Conservation (phyloP, 2,113 vertebrate species). For the Xyliphius kryptos region DNA sequence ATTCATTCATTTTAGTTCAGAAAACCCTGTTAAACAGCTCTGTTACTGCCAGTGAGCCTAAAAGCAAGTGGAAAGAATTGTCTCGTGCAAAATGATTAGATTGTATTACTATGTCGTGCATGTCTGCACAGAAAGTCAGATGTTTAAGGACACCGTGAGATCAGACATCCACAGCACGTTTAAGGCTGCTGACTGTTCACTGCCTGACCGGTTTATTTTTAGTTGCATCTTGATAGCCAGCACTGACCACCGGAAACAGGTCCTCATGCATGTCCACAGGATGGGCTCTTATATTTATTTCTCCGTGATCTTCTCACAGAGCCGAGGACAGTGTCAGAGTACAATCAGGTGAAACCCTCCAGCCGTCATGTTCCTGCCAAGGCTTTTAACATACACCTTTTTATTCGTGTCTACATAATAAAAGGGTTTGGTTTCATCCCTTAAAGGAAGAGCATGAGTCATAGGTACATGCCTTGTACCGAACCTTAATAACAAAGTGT, state of each 20-base stretch:
- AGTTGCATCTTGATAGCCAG: not conserved
- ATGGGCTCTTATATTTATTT: slow-evolving; percentile 11
- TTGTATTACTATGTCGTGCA: too few relatives aligned
- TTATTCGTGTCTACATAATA: slow-evolving; percentile 11
- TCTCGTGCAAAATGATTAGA: too few relatives aligned
- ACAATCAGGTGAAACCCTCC: not conserved
- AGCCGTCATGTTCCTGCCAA: slow-evolving; percentile 6
- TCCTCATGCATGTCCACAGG: slow-evolving; percentile 33
- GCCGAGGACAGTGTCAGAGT: slow-evolving; percentile 5
- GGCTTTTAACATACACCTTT: slow-evolving; percentile 8
- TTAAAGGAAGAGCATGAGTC: slow-evolving; percentile 24
- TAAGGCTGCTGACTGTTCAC: too few relatives aligned
- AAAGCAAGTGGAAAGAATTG: too few relatives aligned
- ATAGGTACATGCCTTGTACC: not conserved
- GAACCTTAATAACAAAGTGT: slow-evolving; percentile 6
- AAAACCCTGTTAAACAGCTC: too few relatives aligned
- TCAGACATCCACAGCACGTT: too few relatives aligned
- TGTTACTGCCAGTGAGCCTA: too few relatives aligned
- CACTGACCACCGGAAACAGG: slow-evolving; percentile 32
- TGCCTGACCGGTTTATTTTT: too few relatives aligned
- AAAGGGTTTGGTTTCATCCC: slow-evolving; percentile 19
- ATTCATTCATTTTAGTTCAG: too few relatives aligned
- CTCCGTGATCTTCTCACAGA: not conserved
- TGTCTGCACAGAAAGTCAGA: too few relatives aligned
- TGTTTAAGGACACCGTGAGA: too few relatives aligned